Percentiles rank a stretch among this genome's conserved stretches.
Conservation (phyloP, 2,797 vertebrate genomes). For the Fringilla coelebs region DNA sequence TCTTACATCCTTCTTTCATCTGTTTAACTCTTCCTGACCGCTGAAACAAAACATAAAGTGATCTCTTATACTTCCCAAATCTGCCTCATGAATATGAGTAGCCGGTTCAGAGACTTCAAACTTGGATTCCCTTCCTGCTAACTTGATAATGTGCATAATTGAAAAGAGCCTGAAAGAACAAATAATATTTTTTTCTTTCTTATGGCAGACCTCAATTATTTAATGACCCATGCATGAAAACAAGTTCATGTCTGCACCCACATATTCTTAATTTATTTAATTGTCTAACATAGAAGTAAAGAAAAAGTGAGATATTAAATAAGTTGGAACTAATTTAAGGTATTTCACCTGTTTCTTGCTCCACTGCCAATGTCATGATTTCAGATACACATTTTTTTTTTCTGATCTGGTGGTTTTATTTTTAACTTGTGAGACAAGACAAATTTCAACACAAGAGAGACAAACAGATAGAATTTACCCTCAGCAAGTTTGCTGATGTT, state of each 20-base stretch:
- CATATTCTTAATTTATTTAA: not conserved
- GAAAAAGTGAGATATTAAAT: not conserved
- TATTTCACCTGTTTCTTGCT: not conserved
- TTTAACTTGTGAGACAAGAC: not conserved
- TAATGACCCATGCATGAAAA: not conserved
- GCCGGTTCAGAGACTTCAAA: not conserved
- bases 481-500: not conserved
- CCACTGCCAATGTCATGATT: not conserved
- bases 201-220: not conserved
- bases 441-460: not conserved
- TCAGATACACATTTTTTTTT: not conserved
- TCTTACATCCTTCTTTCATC: not conserved
- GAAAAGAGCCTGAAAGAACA: not conserved
- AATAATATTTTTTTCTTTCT: not conserved
- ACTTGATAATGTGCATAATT: not conserved
- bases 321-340: not conserved
- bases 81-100: not conserved
- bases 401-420: not conserved
- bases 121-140: not conserved
- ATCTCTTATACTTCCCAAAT: not conserved
- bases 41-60: not conserved
- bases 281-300: not conserved
- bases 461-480: not conserved
- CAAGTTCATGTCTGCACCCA: not conserved
- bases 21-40: not conserved